These are phyloP conservation scores for Scaptomyza parva DNA, from an alignment of 2,888 invertebrate species.

Conservation along the genomic window DNA sequence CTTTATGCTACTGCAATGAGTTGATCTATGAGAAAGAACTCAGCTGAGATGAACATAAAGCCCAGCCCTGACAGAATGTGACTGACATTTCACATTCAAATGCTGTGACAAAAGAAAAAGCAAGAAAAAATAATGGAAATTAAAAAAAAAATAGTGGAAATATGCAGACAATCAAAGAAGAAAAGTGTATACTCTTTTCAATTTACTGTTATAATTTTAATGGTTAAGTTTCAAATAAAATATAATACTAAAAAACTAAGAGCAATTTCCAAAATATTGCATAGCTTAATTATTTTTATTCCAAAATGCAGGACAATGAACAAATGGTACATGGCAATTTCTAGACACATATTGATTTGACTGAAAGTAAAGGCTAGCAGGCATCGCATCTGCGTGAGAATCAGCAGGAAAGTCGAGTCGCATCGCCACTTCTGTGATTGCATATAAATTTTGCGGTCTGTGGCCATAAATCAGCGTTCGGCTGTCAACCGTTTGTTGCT, in stretches of 20 bases:
- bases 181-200: constrained; percentile 11
- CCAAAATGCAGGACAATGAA: not conserved
- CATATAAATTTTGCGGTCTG: constrained; percentile 81
- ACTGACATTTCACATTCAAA: constrained; percentile 83
- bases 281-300: too few species aligned
- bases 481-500: constrained; percentile 73
- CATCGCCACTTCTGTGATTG: constrained; percentile 68
- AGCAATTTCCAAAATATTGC: too few species aligned
- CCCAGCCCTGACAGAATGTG: constrained; percentile 64
- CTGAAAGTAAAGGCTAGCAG: constrained; percentile 58
- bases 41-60: constrained; percentile 54
- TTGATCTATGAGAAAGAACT: constrained; percentile 56
- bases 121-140: constrained; percentile 1
- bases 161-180: not conserved
- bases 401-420: constrained; percentile 49
- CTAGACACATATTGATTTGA: constrained; percentile 52
- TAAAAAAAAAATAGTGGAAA: not conserved
- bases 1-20: constrained; percentile 50
- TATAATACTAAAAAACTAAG: too few species aligned
- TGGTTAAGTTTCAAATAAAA: too few species aligned
- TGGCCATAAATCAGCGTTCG: constrained; percentile 83
- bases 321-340: constrained; percentile 9
- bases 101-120: constrained; percentile 53
- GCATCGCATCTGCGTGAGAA: constrained; percentile 44
- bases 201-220: not conserved